Evolutionary conservation across 2,888 invertebrate species (phyloP).

Genomic region (Tetragonisca angustula): DNA sequence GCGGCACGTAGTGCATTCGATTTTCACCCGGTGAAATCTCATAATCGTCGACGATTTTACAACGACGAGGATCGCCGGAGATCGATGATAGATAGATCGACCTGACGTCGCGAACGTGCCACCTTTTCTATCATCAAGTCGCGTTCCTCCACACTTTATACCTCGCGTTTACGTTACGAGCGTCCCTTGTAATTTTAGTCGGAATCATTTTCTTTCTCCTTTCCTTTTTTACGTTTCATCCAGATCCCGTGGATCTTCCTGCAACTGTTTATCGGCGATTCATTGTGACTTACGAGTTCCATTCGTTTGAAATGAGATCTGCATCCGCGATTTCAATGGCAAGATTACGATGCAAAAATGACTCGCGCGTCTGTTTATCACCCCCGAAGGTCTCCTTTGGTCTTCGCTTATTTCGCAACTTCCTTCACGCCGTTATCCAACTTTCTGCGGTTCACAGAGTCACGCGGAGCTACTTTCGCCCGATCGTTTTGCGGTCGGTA

Average conservation of each 20-base stretch:
- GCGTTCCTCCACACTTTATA: slow-evolving; percentile 7
- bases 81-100: slow-evolving; percentile 41
- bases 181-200: slow-evolving; percentile 6
- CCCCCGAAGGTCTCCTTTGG: neutral
- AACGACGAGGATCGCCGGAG: slow-evolving; percentile 39
- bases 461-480: neutral
- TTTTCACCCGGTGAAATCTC: slow-evolving; percentile 71
- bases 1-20: slow-evolving; percentile 65
- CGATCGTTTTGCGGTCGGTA: slow-evolving; percentile 38
- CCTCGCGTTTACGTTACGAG: neutral
- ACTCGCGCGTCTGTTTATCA: neutral
- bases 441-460: neutral
- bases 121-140: neutral
- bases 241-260: neutral
- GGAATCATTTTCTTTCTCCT: neutral
- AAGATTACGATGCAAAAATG: neutral
- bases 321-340: no score
- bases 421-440: slow-evolving; percentile 1
- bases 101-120: neutral
- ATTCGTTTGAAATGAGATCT: no score
- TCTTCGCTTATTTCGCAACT: slow-evolving; percentile 4
- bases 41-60: slow-evolving; percentile 70
- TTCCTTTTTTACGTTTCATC: neutral
- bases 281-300: no score
- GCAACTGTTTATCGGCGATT: no score